These are phyloP conservation scores for Drosophila grimshawi DNA, from an alignment of 1,140 invertebrate species.

Conservation along the genomic window DNA sequence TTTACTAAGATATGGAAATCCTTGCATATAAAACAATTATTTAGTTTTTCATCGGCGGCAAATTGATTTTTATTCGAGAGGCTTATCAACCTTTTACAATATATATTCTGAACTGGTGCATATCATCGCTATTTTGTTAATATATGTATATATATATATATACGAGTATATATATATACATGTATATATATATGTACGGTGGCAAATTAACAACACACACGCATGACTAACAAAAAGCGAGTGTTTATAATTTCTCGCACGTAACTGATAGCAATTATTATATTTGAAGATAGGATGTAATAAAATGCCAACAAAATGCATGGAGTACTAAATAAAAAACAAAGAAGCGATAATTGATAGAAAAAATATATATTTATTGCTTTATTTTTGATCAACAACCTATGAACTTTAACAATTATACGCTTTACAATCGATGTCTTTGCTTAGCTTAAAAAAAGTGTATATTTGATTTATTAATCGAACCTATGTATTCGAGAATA, in stretches of 20 bases:
- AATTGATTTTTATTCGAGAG: no score
- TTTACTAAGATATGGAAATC: no score
- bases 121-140: no score
- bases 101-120: no score
- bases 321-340: no score
- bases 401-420: slow-evolving; percentile 28
- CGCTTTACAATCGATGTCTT: slow-evolving; percentile 18
- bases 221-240: not conserved
- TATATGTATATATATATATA: no score
- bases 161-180: no score
- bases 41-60: no score
- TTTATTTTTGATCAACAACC: slow-evolving; percentile 42
- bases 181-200: no score
- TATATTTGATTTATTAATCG: not conserved
- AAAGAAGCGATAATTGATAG: slow-evolving; percentile 5
- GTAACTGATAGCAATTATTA: slow-evolving; percentile 1
- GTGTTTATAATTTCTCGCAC: not conserved
- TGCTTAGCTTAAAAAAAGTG: slow-evolving; percentile 12
- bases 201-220: not conserved
- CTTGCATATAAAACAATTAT: no score
- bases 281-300: slow-evolving; percentile 6
- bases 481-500: not conserved
- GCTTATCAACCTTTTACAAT: no score
- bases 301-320: not conserved
- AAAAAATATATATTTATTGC: slow-evolving; percentile 31